Percentiles rank a stretch among this genome's conserved stretches.
Conservation (phyloP, 92 coral and sea anemone species). For the Umimayanthus kanabou region DNA sequence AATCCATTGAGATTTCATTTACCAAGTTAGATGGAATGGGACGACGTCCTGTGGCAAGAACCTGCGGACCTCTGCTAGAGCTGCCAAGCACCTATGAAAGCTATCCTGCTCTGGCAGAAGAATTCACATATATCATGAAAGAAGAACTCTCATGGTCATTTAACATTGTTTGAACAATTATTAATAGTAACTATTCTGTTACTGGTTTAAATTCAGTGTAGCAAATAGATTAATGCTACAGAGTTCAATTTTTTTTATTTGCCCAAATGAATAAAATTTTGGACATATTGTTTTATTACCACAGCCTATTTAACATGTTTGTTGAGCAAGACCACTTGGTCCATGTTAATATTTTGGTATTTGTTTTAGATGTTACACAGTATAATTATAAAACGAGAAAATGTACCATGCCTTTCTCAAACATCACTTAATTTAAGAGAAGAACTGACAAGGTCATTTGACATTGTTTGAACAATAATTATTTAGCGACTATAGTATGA, state of each 20-base stretch:
- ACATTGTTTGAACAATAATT: too few relatives aligned
- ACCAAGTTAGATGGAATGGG: too few relatives aligned
- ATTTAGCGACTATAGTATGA: too few relatives aligned
- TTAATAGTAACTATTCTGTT: background rate
- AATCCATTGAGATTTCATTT: constrained; percentile 8
- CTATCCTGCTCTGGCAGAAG: constrained; percentile 39
- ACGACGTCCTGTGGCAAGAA: background rate
- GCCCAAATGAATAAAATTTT: background rate
- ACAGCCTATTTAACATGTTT: background rate
- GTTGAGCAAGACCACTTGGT: background rate
- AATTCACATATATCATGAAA: constrained; percentile 34
- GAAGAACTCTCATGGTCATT: background rate
- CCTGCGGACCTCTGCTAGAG: constrained; percentile 36
- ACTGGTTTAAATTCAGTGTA: background rate
- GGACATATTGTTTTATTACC: background rate
- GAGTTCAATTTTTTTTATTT: background rate
- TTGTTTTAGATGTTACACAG: background rate
- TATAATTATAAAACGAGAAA: background rate
- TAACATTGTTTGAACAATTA: background rate
- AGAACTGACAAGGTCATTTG: too few relatives aligned
- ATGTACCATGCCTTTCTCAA: too few relatives aligned
- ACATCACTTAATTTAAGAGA: too few relatives aligned
- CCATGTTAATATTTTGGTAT: background rate
- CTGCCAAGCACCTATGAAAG: constrained; percentile 36
- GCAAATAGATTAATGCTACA: background rate